Conservation (phyloP, 2,113 vertebrate genomes). For the Terrapene triunguis region DNA sequence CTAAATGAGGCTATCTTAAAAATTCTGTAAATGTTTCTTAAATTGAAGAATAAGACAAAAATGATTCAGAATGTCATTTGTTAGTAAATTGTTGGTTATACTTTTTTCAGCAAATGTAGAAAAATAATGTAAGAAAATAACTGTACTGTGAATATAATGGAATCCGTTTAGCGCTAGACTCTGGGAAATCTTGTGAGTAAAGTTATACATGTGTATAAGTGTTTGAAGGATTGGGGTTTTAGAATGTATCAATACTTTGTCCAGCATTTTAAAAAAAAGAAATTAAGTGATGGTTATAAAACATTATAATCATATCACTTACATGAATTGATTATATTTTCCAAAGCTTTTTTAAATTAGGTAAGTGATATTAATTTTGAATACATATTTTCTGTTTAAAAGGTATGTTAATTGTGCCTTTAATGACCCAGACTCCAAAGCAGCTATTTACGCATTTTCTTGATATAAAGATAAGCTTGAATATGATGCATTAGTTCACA, state of each 20-base stretch:
- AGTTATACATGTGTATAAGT: not conserved
- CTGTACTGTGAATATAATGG: not conserved
- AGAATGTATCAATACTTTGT: not conserved
- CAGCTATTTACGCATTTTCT: not conserved
- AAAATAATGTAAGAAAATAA: not conserved
- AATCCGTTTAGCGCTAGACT: not conserved
- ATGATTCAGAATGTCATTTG: fast-evolving
- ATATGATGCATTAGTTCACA: fast-evolving
- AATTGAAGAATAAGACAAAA: not conserved
- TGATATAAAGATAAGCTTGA: not conserved
- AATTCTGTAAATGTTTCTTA: fast-evolving
- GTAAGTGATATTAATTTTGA: not conserved
- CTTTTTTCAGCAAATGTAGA: fast-evolving
- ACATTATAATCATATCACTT: not conserved
- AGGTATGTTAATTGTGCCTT: not conserved
- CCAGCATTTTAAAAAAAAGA: not conserved
- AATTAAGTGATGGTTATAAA: not conserved
- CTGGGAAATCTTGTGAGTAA: not conserved
- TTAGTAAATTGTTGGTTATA: not conserved
- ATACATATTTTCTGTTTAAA: not conserved
- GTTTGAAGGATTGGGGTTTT: not conserved
- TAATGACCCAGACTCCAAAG: not conserved
- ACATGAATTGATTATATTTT: not conserved
- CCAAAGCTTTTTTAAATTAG: not conserved
- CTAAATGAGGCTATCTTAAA: fast-evolving